phyloP scores from a whole-genome alignment of 2,113 vertebrate species.

The Platysternon megacephalum region DNA sequence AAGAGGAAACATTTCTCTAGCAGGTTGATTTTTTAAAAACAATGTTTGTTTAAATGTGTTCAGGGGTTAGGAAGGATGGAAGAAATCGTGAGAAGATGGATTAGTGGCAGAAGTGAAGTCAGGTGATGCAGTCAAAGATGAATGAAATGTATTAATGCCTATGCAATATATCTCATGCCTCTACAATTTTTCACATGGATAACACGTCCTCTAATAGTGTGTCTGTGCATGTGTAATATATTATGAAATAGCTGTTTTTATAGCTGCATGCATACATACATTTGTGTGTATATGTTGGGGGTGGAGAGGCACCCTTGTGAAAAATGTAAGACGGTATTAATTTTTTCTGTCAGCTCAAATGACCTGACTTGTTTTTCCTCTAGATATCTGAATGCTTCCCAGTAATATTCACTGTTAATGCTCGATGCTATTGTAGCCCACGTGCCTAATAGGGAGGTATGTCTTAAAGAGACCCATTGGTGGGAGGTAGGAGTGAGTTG shows the following conservation, averaged over 20 bases:
- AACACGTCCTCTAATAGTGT: background rate
- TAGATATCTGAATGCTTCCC: background rate
- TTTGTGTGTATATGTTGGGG: accelerated
- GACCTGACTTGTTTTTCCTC: background rate
- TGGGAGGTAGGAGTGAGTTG: too few relatives aligned
- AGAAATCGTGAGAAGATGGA: background rate
- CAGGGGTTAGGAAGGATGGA: background rate
- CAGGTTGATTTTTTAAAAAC: background rate
- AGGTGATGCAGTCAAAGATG: background rate
- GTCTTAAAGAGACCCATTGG: too few relatives aligned
- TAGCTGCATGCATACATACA: background rate
- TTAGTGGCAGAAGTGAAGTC: background rate
- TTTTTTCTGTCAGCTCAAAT: background rate
- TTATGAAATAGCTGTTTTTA: background rate
- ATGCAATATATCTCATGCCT: accelerated
- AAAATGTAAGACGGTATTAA: background rate
- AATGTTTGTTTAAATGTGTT: background rate
- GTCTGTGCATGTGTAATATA: background rate
- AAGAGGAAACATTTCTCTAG: accelerated
- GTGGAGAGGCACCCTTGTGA: background rate
- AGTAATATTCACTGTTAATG: background rate
- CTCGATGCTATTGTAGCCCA: background rate
- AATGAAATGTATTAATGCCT: background rate
- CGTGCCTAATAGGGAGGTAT: too few relatives aligned
- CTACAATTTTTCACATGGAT: background rate